Conservation (phyloP, 1,140 invertebrate species). For the Drosophila lacertosa region DNA sequence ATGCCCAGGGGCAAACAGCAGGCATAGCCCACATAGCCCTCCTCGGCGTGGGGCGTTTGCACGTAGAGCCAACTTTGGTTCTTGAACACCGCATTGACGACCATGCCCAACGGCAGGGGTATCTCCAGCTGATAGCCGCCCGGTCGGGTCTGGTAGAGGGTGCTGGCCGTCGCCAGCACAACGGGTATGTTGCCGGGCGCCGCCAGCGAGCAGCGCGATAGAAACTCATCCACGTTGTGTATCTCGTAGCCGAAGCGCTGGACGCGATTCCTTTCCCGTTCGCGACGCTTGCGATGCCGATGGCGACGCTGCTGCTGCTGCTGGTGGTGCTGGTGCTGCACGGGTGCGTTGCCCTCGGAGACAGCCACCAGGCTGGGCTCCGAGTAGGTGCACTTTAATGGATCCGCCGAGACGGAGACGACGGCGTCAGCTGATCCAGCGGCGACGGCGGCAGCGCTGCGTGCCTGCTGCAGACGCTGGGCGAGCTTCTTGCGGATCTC, state of each 20-base stretch:
- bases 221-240: conserved; percentile 89
- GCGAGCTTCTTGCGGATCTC: conserved; percentile 76
- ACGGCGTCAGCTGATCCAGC: conserved; percentile 16
- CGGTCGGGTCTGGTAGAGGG: conserved; percentile 89
- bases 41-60: conserved; percentile 91
- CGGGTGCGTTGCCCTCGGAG: conserved; percentile 56
- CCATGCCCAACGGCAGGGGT: conserved; percentile 90
- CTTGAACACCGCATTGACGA: conserved; percentile 93
- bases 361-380: conserved; percentile 79
- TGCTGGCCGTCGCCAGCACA: conserved; percentile 89
- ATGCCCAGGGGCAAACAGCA: conserved; percentile 91
- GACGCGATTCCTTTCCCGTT: conserved; percentile 84
- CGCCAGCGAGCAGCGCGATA: conserved; percentile 86
- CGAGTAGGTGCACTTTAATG: conserved; percentile 77
- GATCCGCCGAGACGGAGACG: conserved; percentile 37
- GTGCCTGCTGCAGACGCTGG: conserved; percentile 60
- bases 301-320: conserved; percentile 65
- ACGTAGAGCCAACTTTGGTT: conserved; percentile 93
- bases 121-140: conserved; percentile 89
- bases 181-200: conserved; percentile 92
- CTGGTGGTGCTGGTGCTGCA: not conserved
- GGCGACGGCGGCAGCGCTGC: conserved; percentile 28
- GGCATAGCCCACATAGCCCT: conserved; percentile 90
- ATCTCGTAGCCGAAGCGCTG: conserved; percentile 90
- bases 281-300: conserved; percentile 85